Base-by-base conservation (phyloP, 2,888 invertebrate species). In the Troides helena region DNA sequence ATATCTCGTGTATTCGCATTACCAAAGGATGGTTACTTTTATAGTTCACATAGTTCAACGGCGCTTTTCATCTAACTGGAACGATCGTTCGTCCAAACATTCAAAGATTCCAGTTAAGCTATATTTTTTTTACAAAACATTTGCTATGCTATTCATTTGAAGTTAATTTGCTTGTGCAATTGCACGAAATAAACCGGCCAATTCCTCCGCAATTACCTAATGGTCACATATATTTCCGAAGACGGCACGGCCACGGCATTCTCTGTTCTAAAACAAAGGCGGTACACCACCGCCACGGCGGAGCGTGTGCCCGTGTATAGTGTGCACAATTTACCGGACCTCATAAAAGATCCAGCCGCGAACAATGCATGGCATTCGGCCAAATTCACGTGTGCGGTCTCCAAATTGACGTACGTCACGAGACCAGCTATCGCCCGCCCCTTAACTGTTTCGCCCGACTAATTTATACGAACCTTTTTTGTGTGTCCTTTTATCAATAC, bases 251-350 rank as follows among this genome's bases (percentile, higher is more conserved):
- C 61, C 57, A 30, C 30, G 65, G 57, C 58, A 66, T 58, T 58
- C 62, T 62, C 66, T 58, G 21, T 50, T 21, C 69, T 66, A 62
- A 66, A 69, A 69, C 69, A 69, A 69, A 69, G 69, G 69, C 69
- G 66, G 46, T 69, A 69, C 66, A 69, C 65, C 68, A 68, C 58
- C 66, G 69, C 62, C 62, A 58, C 65, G 57, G 68, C 68, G 62
- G 57, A 68, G 65, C 61, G 69, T 65, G 69, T 65, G 58, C 50
- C 66, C 36, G 62, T 66, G 69, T 66, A 62, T 65, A 65, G 62
- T 66, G 69, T 59, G 66, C 66, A 66, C 69, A 62, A 69, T 69
- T 69, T 69, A 69, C 69, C 66, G 69, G 69, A 69, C 69, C 69
- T 66, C 66, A 69, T 69, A 69, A 69, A 69, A 69, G 69, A 69